Conservation (phyloP, 2,113 vertebrate species). For the Crotalus horridus region DNA sequence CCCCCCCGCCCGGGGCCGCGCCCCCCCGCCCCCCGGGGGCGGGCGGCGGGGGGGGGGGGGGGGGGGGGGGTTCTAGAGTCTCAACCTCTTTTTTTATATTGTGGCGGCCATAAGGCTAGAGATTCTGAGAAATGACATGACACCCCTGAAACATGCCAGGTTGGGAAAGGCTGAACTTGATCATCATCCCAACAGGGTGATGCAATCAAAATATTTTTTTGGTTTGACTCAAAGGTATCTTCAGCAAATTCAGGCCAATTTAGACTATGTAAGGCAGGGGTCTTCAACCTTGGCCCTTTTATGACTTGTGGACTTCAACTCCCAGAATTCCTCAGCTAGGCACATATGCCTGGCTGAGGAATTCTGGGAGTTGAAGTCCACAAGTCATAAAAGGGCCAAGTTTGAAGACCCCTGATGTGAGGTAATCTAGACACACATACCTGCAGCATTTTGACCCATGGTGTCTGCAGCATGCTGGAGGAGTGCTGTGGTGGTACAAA, state of each 20-base stretch:
- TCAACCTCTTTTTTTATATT: neutral
- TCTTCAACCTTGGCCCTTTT: no score
- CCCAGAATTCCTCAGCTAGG: no score
- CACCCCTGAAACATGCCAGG: neutral
- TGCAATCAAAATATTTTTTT: neutral
- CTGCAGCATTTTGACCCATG: conserved; percentile 60
- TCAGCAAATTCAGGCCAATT: neutral
- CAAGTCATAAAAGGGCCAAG: no score
- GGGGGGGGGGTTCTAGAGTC: neutral
- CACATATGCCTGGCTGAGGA: no score
- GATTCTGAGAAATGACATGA: neutral
- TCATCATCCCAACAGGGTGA: neutral
- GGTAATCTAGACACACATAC: conserved; percentile 32
- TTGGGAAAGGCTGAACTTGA: neutral
- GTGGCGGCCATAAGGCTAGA: neutral
- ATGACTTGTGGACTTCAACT: no score
- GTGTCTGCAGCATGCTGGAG: conserved; percentile 63
- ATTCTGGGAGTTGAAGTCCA: no score
- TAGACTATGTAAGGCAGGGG: neutral
- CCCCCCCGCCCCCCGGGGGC: no score
- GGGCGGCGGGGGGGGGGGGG: no score
- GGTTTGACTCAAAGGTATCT: neutral
- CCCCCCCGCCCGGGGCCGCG: no score
- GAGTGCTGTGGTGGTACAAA: conserved; percentile 61
- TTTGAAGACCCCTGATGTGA: no score